Conservation (phyloP, 2,888 invertebrate genomes). For the Terebella lapidaria region DNA sequence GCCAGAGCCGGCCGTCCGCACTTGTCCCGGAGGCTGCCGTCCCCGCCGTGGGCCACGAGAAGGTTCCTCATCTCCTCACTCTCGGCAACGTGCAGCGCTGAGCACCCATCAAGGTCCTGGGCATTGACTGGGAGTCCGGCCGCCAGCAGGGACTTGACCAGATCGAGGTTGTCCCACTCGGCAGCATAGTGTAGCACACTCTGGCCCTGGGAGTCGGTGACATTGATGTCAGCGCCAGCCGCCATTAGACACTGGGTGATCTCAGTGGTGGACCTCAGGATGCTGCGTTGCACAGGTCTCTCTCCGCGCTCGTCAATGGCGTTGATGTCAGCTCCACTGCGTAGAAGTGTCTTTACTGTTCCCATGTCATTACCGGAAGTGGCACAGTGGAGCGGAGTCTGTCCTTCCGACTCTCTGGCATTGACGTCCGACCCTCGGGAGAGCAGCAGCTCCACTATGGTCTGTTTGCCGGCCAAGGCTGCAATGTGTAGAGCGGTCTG, state of each 20-base stretch:
- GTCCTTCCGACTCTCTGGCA: neutral
- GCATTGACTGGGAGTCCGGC: neutral
- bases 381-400: neutral
- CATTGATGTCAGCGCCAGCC: neutral
- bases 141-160: neutral
- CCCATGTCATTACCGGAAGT: neutral
- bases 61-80: neutral
- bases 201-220: neutral
- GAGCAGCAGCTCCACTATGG: neutral
- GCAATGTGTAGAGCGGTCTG: neutral
- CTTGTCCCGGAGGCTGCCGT: neutral
- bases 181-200: neutral
- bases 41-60: neutral
- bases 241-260: neutral
- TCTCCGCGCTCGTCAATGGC: neutral
- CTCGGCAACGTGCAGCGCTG: neutral
- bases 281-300: neutral
- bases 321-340: neutral
- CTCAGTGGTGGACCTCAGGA: neutral
- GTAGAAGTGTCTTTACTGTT: neutral
- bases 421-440: neutral
- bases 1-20: neutral
- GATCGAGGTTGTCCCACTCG: neutral
- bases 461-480: neutral
- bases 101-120: neutral